Evolutionary conservation across 2,888 invertebrate species (phyloP).

Genomic region (Cylloceria caligata): DNA sequence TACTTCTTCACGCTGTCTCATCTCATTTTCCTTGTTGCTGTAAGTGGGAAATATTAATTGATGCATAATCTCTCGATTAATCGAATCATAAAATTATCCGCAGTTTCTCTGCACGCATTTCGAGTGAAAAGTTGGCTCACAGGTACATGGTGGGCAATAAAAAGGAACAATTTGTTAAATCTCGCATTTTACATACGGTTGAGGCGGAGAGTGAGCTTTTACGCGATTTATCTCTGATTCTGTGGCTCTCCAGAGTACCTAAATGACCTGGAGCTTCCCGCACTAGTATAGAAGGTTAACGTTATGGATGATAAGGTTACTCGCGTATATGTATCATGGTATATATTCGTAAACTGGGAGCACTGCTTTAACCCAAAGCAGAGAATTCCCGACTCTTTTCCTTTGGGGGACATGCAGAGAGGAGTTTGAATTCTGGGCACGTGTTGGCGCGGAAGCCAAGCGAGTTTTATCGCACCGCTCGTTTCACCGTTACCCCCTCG

Average conservation of each 20-base stretch:
- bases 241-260: background rate
- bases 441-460: constrained; percentile 67
- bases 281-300: constrained; percentile 9
- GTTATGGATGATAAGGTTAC: constrained; percentile 27
- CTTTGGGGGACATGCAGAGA: constrained; percentile 25
- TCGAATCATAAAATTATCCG: constrained; percentile 51
- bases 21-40: constrained; percentile 29
- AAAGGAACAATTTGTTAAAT: constrained; percentile 26
- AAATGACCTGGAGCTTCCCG: background rate
- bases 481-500: constrained; percentile 53
- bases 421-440: constrained; percentile 64
- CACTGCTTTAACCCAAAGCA: constrained; percentile 29
- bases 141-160: constrained; percentile 10
- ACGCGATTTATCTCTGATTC: background rate
- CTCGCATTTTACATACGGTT: constrained; percentile 6
- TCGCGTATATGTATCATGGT: background rate
- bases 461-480: constrained; percentile 66
- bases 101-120: background rate
- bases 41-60: constrained; percentile 49
- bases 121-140: too few species aligned
- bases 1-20: background rate
- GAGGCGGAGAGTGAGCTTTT: background rate
- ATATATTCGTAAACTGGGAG: constrained; percentile 42
- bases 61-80: constrained; percentile 37
- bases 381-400: constrained; percentile 14